Percentiles rank a stretch among this genome's conserved stretches.
Conservation (phyloP, 1,140 invertebrate genomes). For the Branchinecta lindahli region DNA sequence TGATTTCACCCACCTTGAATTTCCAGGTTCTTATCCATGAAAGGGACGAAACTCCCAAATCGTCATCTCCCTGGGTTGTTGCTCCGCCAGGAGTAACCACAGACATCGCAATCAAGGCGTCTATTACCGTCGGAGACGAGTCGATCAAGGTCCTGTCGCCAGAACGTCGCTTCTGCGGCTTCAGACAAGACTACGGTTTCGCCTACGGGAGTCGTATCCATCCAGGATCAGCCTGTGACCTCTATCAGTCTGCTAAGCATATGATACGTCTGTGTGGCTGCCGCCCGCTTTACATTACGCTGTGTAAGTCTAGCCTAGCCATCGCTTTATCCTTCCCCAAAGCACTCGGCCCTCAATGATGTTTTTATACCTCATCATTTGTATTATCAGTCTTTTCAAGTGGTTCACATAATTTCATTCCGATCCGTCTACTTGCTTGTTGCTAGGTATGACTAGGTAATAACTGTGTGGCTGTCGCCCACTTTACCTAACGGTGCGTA, state of each 20-base stretch:
- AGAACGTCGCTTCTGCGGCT: background rate
- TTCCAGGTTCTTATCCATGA: background rate
- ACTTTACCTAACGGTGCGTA: too few relatives aligned
- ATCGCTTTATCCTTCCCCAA: too few relatives aligned
- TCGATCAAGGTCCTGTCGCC: background rate
- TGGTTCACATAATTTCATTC: too few relatives aligned
- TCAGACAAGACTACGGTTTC: background rate
- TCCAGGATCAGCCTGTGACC: background rate
- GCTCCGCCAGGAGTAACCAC: background rate
- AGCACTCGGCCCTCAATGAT: too few relatives aligned
- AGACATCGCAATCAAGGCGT: background rate
- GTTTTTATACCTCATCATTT: too few relatives aligned
- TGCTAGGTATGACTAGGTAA: too few relatives aligned
- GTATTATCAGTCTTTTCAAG: too few relatives aligned
- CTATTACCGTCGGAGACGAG: background rate
- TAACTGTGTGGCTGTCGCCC: too few relatives aligned
- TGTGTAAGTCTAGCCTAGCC: background rate
- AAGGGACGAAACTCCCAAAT: background rate
- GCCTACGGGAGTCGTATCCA: background rate
- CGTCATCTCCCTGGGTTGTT: background rate
- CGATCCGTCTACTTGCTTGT: too few relatives aligned
- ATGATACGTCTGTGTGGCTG: background rate
- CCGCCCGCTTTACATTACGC: background rate
- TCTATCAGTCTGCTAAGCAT: background rate
- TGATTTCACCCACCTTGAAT: too few relatives aligned